Percentiles rank a stretch among this genome's conserved stretches.
Evolutionary conservation across 1,140 invertebrate genomes (phyloP).

Genomic region (Camponotus vicinus): DNA sequence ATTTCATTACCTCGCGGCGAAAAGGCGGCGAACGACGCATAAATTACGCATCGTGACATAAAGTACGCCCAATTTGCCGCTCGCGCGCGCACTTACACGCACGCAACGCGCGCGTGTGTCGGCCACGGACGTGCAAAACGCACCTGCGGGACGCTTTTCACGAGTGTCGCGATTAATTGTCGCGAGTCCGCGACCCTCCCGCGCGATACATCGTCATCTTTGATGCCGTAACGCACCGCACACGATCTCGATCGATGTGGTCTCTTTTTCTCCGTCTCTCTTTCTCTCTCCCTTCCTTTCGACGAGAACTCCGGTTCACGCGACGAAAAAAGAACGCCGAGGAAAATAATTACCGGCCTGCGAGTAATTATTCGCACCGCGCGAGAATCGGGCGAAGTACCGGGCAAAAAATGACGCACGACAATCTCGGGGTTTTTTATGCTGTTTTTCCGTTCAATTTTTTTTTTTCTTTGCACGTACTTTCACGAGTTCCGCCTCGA

Average conservation of each 20-base stretch:
- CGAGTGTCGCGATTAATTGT: conserved; percentile 44
- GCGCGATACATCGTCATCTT: conserved; percentile 17
- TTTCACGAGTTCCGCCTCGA: conserved; percentile 52
- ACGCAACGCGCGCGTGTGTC: background rate
- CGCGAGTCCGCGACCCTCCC: conserved; percentile 25
- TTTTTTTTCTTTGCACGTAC: conserved; percentile 10
- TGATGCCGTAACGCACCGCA: background rate
- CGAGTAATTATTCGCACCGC: conserved; percentile 58
- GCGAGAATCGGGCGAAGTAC: background rate
- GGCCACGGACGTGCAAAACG: background rate
- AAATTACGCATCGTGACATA: conserved; percentile 74
- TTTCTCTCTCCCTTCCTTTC: too few relatives aligned
- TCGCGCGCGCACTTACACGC: background rate
- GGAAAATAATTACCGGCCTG: conserved; percentile 69
- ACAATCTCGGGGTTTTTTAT: conserved; percentile 35
- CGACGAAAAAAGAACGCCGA: conserved; percentile 55
- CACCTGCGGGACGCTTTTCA: conserved; percentile 27
- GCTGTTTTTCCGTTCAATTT: conserved; percentile 24
- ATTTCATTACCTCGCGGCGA: conserved; percentile 73
- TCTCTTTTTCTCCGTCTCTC: background rate
- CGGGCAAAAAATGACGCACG: conserved; percentile 12
- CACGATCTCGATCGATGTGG: conserved; percentile 37
- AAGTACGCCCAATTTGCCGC: conserved; percentile 71
- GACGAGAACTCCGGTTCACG: background rate
- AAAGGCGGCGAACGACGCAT: conserved; percentile 69